Base-by-base conservation (phyloP, 2,113 vertebrate species). In the Cynocephalus volans region DNA sequence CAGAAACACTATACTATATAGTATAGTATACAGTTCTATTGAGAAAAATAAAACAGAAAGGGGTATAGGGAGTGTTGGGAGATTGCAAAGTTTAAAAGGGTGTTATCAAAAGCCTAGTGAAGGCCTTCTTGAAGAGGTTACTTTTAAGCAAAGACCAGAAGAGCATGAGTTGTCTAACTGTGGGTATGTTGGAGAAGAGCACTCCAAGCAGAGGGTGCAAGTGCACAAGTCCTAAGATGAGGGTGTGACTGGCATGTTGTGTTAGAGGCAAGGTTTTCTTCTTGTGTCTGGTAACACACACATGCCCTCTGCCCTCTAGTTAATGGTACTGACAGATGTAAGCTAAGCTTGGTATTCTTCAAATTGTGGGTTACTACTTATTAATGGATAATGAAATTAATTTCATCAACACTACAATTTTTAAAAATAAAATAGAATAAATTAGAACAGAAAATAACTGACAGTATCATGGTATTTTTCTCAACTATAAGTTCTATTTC, bases 361-460 rank as follows among this genome's bases (percentile, higher is more conserved):
- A 76, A 82, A 92, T 75, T 50, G 24, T 70, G n/a, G 3, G 9
- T 69, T 58, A 52, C 23, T 65, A 88, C 28, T 28, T 3, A 70
- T n/a, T 45, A 82, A 48, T 36, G 21, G 4, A 23, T 21, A 26
- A 93, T 15, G 54, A 52, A 81, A 83, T 36, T 82, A 7, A 70
- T 83, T 88, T 62, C 67, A 70, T 56, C 45, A 92, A 72, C 26
- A 72, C 3, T 15, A 87, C 31, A 21, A 76, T 60, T 52, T 85
- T 67, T 1, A 50, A 67, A 95, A 86, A 60, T 54, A 77, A 14
- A 77, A 84, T 45, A 65, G 48, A 93, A 67, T 67, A 60, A 96
- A 76, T 93, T 60, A 75, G 26, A 83, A 52, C 21, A 92, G 33
- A 91, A 67, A 67, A 62, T 76, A 92, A 85, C 64, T 94, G 76